Evolutionary conservation across 2,113 vertebrate genomes (phyloP), one percentile per base, ranked within the genome.

Genomic region (Bambusicola thoracicus): DNA sequence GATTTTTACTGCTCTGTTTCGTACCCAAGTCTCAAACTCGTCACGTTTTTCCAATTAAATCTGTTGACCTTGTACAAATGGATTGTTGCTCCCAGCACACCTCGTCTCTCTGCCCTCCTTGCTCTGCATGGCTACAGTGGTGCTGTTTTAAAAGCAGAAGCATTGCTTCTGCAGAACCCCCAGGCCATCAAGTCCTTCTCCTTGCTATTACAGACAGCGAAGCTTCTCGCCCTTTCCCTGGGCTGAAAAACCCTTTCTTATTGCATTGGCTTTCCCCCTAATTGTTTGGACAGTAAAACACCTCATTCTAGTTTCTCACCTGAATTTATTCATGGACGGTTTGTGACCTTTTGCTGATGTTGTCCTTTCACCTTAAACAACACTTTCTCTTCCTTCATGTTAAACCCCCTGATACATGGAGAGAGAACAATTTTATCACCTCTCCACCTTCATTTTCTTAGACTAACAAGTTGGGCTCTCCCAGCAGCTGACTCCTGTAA

Each of bases 291-390:
- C 49, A 67, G 68, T 0, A 2, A 83, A 76, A 62, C 80, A 10
- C 80, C 44, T 83, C 66, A 51, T 59, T 82, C 55, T 34, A 11
- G 29, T 75, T 88, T 78, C 76, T 40, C 27, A 67, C 51, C 51
- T 87, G 36, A 83, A 94, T 83, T 81, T 90, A 88, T 96, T 91
- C 91, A 72, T 51, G 88, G 53, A 38, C 75, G 68, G 40, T 55
- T 61, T 36, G 8, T 95, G 85, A 90, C 90, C 93, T 95, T 93
- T 92, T 80, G 87, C 79, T 85, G 87, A 66, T 82, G 93, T 58
- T 87, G 73, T 73, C 91, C 87, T 61, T 95, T 85, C 93, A 82
- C 70, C 79, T 87, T 36, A 36, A 95, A n/a, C 18, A 62, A 63
- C 49, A 8, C 48, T 95, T 95, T 89, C 67, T 80, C 63, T 74